phyloP scores from a whole-genome alignment of 2,113 vertebrate genomes.

The Lota lota region DNA sequence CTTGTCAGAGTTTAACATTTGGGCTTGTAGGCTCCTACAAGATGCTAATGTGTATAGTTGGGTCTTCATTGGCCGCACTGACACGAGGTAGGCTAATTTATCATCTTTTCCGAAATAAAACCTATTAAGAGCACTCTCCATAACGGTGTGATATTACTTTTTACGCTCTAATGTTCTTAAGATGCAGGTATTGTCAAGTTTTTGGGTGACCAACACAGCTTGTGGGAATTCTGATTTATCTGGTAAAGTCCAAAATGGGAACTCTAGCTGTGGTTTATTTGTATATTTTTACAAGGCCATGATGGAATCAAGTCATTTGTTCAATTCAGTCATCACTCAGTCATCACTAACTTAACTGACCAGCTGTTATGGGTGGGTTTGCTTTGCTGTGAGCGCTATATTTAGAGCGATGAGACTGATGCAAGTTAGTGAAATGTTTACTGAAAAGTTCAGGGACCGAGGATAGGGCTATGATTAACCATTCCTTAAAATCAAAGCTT shows the following conservation, averaged over 20 bases:
- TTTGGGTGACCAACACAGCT: neutral
- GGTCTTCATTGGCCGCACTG: slow-evolving; percentile 18
- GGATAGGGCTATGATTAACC: no score
- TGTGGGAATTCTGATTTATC: neutral
- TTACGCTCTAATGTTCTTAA: neutral
- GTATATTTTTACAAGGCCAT: neutral
- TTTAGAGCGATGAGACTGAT: no score
- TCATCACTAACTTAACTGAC: no score
- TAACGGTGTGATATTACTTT: slow-evolving; percentile 7
- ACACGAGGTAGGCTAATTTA: slow-evolving; percentile 32
- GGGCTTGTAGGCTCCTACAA: slow-evolving; percentile 17
- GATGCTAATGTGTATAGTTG: slow-evolving; percentile 33
- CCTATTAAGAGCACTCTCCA: slow-evolving; percentile 36
- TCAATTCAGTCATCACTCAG: no score
- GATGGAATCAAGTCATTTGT: neutral
- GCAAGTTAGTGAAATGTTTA: no score
- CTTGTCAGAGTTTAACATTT: slow-evolving; percentile 27
- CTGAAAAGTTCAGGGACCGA: no score
- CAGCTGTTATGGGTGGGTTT: no score
- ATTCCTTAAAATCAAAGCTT: no score
- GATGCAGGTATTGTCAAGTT: neutral
- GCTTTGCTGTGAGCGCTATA: no score
- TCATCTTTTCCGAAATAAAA: slow-evolving; percentile 64
- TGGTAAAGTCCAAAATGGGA: neutral
- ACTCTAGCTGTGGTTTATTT: neutral